Percentiles rank a stretch among this genome's conserved stretches.
These are phyloP conservation scores for Lepidurus apus DNA, from an alignment of 1,140 invertebrate genomes.

Conservation along the genomic window DNA sequence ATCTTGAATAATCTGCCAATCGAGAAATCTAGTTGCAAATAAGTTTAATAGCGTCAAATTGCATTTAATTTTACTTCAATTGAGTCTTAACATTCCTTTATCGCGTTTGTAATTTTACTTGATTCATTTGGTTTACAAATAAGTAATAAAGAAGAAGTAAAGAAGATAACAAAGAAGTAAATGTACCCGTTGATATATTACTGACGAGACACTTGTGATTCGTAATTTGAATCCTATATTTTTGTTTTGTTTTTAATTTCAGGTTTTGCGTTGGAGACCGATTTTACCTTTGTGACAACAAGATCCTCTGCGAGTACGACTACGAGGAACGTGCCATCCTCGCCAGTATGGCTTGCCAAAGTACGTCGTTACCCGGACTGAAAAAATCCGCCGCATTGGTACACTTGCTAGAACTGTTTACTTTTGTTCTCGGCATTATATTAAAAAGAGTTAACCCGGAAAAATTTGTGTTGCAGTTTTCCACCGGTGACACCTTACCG, in stretches of 20 bases:
- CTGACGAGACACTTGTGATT: not conserved
- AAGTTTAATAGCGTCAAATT: no score
- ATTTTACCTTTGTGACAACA: slow-evolving; percentile 88
- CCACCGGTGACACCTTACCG: not conserved
- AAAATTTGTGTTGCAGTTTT: not conserved
- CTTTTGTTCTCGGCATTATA: not conserved
- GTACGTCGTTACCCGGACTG: slow-evolving; percentile 1
- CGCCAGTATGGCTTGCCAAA: slow-evolving; percentile 73
- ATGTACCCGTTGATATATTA: no score
- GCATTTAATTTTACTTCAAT: no score
- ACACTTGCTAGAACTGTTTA: not conserved
- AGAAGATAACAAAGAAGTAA: no score
- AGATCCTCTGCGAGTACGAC: slow-evolving; percentile 89
- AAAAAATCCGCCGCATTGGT: not conserved
- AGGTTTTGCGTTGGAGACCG: slow-evolving; percentile 92
- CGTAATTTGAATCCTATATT: not conserved
- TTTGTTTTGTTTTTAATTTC: slow-evolving; percentile 35
- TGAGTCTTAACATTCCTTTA: no score
- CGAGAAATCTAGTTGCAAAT: no score
- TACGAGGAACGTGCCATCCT: slow-evolving; percentile 86
- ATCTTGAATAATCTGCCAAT: no score
- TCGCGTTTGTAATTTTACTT: not conserved
- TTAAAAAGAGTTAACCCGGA: not conserved
- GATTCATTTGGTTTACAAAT: slow-evolving; percentile 12
- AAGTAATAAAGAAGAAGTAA: not conserved